A percentile compares a stretch with the other conserved stretches of the same genome.
These are phyloP conservation scores for Numenius phaeopus DNA, from an alignment of 2,797 vertebrate genomes.

Conservation along the genomic window DNA sequence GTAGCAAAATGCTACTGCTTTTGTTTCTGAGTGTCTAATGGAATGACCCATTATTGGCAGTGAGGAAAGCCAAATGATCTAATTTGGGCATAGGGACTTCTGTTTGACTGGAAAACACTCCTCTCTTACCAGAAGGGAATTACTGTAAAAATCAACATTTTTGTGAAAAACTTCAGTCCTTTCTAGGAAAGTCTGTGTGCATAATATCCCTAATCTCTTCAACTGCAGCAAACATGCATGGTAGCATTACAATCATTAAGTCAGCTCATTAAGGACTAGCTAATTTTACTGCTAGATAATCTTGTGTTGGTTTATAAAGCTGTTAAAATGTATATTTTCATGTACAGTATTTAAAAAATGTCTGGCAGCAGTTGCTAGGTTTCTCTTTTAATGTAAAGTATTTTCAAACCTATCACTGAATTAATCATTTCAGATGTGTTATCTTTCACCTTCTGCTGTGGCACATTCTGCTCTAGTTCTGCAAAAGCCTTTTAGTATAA, in stretches of 20 bases:
- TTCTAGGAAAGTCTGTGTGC: not conserved
- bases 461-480: constrained; percentile 38
- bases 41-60: constrained; percentile 1
- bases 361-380: not conserved
- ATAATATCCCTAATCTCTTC: not conserved
- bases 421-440: constrained; percentile 36
- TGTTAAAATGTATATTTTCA: not conserved
- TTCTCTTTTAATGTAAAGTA: not conserved
- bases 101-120: not conserved
- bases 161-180: not conserved
- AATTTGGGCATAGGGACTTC: constrained; percentile 7
- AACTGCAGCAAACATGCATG: not conserved
- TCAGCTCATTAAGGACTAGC: not conserved
- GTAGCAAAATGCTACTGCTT: not conserved
- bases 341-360: not conserved
- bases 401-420: constrained; percentile 1
- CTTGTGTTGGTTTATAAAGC: not conserved
- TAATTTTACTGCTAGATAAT: not conserved
- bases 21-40: not conserved
- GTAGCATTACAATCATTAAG: not conserved
- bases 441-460: constrained; percentile 27
- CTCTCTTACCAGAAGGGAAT: not conserved
- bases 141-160: not conserved
- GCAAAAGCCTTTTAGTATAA: constrained; percentile 40
- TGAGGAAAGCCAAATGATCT: constrained; percentile 9